Base-by-base conservation (phyloP, 2,888 invertebrate genomes). In the Galeruca laticollis region DNA sequence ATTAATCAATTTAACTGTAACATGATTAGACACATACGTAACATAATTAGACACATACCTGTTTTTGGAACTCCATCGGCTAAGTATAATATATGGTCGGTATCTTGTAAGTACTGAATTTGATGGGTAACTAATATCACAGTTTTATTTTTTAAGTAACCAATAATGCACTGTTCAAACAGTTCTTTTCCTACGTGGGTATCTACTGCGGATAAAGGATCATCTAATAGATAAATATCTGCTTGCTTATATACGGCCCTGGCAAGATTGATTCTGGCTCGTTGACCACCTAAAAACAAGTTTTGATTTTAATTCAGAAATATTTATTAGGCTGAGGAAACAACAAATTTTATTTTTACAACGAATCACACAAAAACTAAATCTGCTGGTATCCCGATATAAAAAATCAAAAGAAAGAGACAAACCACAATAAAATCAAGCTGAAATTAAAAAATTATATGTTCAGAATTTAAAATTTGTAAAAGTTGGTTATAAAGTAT, bases 201-300 rank as follows among this genome's bases (percentile, higher is more conserved):
- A 86, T 97, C 97, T n/a, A 97, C 97, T 0, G 97, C 97, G 71
- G 95, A 93, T 43, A 97, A 87, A 0, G 97, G 97, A 87, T 97
- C 97, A 84, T 97, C 97, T 64, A 97, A 86, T 15, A 97, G 85
- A 82, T 96, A 97, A 75, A 97, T 92, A 77, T 96, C 94, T 0
- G 94, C 92, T 73, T 95, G 90, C 60, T 93, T 91, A 85, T 96
- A 97, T 0, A 96, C 92, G 0, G 96, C 93, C 74, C 97, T 90
- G 0, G 95, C 96, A 56, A 98, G 88, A 68, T 94, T 95, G 64
- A 98, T 93, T 75, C 97, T 89, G 0, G 97, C 97, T 71, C 94
- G 91, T 84, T 97, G 97, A 0, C 94, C 94, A 0, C 95, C 54
- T 54, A 6, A 51, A 51, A 20, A 20, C 15, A 43, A 43, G 9